Evolutionary conservation across 1,140 invertebrate genomes (phyloP).

Genomic region (Drosophila triauraria): DNA sequence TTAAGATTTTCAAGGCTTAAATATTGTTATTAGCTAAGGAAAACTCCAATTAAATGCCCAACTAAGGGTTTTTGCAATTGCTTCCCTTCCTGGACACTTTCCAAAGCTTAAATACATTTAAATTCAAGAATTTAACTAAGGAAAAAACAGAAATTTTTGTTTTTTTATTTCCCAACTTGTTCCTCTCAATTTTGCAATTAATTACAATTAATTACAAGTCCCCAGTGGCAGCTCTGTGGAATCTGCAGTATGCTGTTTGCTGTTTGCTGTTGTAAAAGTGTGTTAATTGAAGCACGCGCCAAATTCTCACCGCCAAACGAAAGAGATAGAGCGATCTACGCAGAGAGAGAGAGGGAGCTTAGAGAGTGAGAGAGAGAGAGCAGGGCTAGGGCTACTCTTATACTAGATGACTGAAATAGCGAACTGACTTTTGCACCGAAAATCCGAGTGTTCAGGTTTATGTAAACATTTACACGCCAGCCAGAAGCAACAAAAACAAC

Average conservation of each 20-base stretch:
- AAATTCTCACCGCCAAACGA: slow-evolving; percentile 11
- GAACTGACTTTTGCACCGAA: slow-evolving; percentile 57
- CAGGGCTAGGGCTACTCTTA: slow-evolving; percentile 21
- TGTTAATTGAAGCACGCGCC: slow-evolving; percentile 79
- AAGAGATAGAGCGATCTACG: slow-evolving; percentile 17
- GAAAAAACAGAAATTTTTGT: not conserved
- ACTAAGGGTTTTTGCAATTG: no score
- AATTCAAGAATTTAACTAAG: not conserved
- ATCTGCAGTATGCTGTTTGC: slow-evolving; percentile 24
- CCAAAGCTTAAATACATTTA: no score
- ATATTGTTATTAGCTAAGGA: no score
- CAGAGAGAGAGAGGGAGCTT: not conserved
- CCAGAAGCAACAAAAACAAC: slow-evolving; percentile 8
- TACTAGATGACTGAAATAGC: slow-evolving; percentile 37
- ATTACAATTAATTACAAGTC: not conserved
- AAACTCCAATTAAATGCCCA: no score
- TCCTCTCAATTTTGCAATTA: not conserved
- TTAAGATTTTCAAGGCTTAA: no score
- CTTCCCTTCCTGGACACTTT: no score
- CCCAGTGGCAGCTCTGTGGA: slow-evolving; percentile 20
- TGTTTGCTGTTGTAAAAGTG: slow-evolving; percentile 56
- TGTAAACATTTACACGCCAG: slow-evolving; percentile 75
- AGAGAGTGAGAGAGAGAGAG: not conserved
- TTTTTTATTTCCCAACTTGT: not conserved
- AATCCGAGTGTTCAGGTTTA: slow-evolving; percentile 71